Conservation (phyloP, 1,140 invertebrate species). For the Ceratitis capitata region DNA sequence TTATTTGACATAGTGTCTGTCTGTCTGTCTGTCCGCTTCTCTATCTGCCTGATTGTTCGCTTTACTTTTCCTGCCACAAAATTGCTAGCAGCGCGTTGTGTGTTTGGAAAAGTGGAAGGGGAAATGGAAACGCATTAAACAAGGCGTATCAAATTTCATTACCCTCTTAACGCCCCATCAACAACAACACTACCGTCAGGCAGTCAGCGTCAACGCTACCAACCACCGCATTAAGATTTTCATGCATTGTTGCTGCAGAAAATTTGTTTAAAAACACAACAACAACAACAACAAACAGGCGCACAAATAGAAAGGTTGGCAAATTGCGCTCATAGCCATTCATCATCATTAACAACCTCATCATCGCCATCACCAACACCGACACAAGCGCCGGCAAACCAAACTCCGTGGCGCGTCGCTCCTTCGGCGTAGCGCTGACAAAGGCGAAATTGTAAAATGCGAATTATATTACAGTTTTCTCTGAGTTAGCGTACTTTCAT, state of each 20-base stretch:
- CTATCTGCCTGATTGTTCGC: background rate
- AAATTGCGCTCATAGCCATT: background rate
- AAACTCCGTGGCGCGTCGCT: background rate
- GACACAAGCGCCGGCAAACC: background rate
- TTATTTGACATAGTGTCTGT: conserved; percentile 39
- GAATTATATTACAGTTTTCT: conserved; percentile 12
- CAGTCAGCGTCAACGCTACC: no score
- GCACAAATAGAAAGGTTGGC: background rate
- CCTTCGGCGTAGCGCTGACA: background rate
- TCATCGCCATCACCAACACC: background rate
- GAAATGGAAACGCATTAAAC: conserved; percentile 60
- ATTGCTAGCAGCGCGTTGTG: background rate
- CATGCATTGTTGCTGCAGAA: conserved; percentile 9
- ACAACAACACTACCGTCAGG: no score
- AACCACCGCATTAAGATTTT: background rate
- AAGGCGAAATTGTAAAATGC: background rate
- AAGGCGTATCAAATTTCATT: conserved; percentile 66
- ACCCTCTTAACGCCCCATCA: conserved; percentile 42
- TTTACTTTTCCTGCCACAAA: background rate
- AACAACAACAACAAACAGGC: background rate
- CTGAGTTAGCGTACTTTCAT: conserved; percentile 7
- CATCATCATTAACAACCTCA: no score
- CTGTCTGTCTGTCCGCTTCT: background rate
- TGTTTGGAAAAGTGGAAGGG: background rate
- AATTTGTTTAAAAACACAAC: background rate